A percentile compares a stretch with the other conserved stretches of the same genome.
These are phyloP conservation scores for Ophion slaviceki DNA, from an alignment of 2,888 invertebrate species.

Conservation along the genomic window DNA sequence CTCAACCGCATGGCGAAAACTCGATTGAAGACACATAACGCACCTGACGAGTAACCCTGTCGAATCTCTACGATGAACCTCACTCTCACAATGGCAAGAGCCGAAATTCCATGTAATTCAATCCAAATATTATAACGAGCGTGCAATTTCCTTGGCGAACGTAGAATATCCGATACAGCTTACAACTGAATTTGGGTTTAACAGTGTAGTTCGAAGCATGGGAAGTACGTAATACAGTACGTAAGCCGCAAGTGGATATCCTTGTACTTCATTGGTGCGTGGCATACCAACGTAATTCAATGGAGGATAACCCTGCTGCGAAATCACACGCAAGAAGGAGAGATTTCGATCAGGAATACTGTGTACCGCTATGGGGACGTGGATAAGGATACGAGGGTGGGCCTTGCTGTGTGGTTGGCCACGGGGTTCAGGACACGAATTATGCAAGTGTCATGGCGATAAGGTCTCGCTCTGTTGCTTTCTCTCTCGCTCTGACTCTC, in stretches of 20 bases:
- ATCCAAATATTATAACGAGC: neutral
- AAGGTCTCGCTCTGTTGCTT: constrained; percentile 37
- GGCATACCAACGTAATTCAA: neutral
- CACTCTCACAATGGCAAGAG: neutral
- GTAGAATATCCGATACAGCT: neutral
- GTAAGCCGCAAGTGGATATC: constrained; percentile 54
- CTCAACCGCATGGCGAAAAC: neutral
- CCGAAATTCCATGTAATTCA: neutral
- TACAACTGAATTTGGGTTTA: constrained; percentile 12
- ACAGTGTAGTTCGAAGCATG: constrained; percentile 11
- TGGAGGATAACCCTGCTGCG: constrained; percentile 27
- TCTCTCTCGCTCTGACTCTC: constrained; percentile 11
- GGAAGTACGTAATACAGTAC: constrained; percentile 20
- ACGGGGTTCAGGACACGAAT: constrained; percentile 57
- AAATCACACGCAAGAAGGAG: constrained; percentile 53
- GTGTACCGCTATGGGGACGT: constrained; percentile 15
- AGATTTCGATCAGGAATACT: constrained; percentile 57
- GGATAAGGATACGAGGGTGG: constrained; percentile 46
- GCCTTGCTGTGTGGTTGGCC: constrained; percentile 43
- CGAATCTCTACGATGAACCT: neutral
- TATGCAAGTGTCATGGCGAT: constrained; percentile 63
- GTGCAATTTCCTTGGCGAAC: neutral
- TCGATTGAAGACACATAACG: neutral
- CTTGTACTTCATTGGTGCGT: constrained; percentile 41
- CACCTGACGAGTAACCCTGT: neutral